phyloP scores from a whole-genome alignment of 2,797 vertebrate genomes.

The Manis javanica region DNA sequence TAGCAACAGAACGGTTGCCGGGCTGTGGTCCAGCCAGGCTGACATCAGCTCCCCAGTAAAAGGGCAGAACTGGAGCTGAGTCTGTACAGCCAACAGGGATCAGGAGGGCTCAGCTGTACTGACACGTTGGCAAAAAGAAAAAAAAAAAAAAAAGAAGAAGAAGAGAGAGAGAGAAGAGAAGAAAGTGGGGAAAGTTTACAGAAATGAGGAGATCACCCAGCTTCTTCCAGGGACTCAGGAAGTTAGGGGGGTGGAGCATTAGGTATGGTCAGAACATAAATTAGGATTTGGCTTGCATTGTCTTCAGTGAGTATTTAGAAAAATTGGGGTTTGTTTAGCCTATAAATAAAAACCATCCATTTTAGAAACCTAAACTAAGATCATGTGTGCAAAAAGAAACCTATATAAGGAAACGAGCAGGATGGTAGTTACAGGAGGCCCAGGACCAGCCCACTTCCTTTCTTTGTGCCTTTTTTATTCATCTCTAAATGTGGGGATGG shows the following conservation, averaged over 20 bases:
- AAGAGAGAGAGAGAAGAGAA: background rate
- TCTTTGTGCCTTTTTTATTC: constrained; percentile 76
- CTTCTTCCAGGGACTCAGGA: constrained; percentile 36
- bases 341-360: constrained; percentile 64
- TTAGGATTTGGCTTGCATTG: background rate
- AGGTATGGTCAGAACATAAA: background rate
- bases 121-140: background rate
- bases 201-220: background rate
- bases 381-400: constrained; percentile 46
- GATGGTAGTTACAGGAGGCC: constrained; percentile 64
- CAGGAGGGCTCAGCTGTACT: constrained; percentile 68
- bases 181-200: background rate
- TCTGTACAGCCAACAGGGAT: constrained; percentile 64
- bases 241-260: background rate
- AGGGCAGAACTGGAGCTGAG: constrained; percentile 71
- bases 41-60: constrained; percentile 80
- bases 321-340: constrained; percentile 68
- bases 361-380: constrained; percentile 62
- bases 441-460: constrained; percentile 69
- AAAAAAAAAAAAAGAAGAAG: no score
- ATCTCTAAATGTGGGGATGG: constrained; percentile 69
- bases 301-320: constrained; percentile 59
- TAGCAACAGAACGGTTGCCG: constrained; percentile 70
- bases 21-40: constrained; percentile 78
- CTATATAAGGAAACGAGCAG: constrained; percentile 75